Evolutionary conservation across 2,797 vertebrate genomes (phyloP).

Genomic region (Enteromius viviparus): DNA sequence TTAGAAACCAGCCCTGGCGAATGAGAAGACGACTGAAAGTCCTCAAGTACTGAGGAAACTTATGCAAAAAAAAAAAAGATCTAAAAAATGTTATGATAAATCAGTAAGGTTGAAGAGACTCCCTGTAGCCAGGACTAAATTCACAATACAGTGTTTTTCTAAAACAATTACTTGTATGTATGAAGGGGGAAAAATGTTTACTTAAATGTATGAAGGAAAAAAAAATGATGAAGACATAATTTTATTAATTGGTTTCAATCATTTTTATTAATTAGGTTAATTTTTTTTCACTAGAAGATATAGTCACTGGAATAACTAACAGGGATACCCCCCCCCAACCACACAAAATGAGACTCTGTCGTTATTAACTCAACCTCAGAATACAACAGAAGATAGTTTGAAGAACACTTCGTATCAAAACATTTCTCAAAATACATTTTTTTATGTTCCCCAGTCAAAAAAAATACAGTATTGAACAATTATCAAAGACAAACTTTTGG

Average conservation of each 20-base stretch:
- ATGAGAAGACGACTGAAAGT: slow-evolving; percentile 88
- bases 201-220: neutral
- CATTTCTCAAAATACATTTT: neutral
- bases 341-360: neutral
- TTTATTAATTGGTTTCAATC: neutral
- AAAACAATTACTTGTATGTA: neutral
- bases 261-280: too few relatives aligned
- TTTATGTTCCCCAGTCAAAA: neutral
- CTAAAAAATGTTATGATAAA: slow-evolving; percentile 6
- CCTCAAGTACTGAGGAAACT: slow-evolving; percentile 79
- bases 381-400: neutral
- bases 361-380: neutral
- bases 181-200: neutral
- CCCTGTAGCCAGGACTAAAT: neutral
- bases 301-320: neutral
- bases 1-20: slow-evolving; percentile 94
- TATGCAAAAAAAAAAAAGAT: neutral
- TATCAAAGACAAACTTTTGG: neutral
- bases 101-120: neutral
- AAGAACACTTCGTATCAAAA: neutral
- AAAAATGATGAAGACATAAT: neutral
- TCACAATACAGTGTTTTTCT: neutral
- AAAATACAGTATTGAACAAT: neutral
- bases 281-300: too few relatives aligned
- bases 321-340: neutral